phyloP scores from a whole-genome alignment of 1,140 invertebrate species.

The Brachionus plicatilis region DNA sequence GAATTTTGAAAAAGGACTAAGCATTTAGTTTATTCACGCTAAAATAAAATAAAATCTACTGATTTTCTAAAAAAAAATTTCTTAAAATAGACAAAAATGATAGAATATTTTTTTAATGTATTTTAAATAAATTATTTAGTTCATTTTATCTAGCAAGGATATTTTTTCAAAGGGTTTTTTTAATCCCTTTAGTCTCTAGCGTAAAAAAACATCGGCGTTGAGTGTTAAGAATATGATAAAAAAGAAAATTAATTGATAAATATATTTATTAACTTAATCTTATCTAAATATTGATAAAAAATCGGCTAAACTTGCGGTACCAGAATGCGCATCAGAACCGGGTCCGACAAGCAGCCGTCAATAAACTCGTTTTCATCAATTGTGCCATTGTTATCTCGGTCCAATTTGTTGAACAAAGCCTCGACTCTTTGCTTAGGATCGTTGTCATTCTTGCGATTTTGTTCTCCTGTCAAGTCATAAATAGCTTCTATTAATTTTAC shows the following conservation, averaged over 20 bases:
- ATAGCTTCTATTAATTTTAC: slow-evolving; percentile 23
- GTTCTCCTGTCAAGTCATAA: slow-evolving; percentile 39
- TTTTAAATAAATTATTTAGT: too few species aligned
- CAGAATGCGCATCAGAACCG: not conserved
- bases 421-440: slow-evolving; percentile 39
- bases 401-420: slow-evolving; percentile 22
- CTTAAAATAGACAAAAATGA: too few species aligned
- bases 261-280: not conserved
- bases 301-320: slow-evolving; percentile 5
- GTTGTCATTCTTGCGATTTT: slow-evolving; percentile 31
- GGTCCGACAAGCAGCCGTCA: slow-evolving; percentile 21
- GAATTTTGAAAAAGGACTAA: too few species aligned
- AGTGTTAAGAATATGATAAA: not conserved
- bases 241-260: not conserved
- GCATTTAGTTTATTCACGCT: too few species aligned
- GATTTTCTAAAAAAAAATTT: too few species aligned
- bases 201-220: not conserved
- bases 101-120: too few species aligned
- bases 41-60: too few species aligned
- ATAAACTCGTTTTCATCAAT: slow-evolving; percentile 37
- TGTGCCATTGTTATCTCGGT: slow-evolving; percentile 31
- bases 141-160: too few species aligned
- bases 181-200: too few species aligned
- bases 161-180: too few species aligned
- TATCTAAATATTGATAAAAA: not conserved